These are phyloP conservation scores for Pantherophis guttatus DNA, from an alignment of 2,113 vertebrate species.

Conservation along the genomic window DNA sequence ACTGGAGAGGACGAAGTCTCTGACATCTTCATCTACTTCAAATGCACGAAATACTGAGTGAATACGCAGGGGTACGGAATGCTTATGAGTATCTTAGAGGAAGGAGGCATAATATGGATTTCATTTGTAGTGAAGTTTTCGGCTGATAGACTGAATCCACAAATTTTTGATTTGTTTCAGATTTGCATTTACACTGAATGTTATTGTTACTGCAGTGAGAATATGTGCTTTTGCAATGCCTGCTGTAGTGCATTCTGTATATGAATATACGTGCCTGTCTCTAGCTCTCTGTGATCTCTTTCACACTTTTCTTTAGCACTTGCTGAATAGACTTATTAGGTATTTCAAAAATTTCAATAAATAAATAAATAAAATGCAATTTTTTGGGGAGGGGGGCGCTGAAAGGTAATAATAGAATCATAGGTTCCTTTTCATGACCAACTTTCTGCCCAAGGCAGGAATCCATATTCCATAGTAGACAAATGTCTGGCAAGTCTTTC, in stretches of 20 bases:
- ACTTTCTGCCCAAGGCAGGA: background rate
- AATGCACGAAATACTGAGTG: background rate
- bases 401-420: background rate
- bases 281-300: background rate
- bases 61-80: background rate
- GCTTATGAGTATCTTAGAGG: background rate
- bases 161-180: background rate
- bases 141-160: background rate
- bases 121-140: background rate
- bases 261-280: background rate
- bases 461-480: background rate
- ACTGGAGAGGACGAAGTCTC: background rate
- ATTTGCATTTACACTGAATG: background rate
- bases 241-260: background rate
- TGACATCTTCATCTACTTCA: background rate
- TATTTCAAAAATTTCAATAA: background rate
- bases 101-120: background rate
- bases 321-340: background rate
- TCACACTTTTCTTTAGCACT: background rate
- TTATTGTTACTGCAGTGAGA: background rate
- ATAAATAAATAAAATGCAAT: background rate
- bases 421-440: background rate
- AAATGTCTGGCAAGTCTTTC: background rate
- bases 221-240: background rate
- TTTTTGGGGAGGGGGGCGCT: background rate